Base-by-base conservation (phyloP, 2,113 vertebrate genomes). In the Chlamydotis undulata region DNA sequence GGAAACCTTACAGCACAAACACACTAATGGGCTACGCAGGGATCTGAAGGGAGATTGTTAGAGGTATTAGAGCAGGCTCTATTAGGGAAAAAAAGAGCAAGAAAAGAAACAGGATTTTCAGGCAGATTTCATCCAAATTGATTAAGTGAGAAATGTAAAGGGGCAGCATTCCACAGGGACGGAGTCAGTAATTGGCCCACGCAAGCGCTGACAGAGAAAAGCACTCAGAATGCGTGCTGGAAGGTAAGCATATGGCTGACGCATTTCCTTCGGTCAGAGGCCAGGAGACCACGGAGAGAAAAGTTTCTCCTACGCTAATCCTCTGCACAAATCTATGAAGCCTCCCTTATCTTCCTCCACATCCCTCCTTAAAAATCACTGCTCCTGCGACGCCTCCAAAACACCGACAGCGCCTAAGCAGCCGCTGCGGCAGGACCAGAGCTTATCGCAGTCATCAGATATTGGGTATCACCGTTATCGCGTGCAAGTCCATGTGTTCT, bases 51-150 rank as follows among this genome's bases (percentile, higher is more conserved):
- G 93, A 86, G 89, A 94, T 87, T 94, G 73, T 16, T 9, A 43
- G 78, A 94, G 83, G 92, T 76, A 91, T 95, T 94, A 89, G 65
- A 94, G 91, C 55, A 89, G 83, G 67, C 31, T 94, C 87, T 83
- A 94, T 91, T 91, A 89, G 25, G 12, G 35, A 1, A 52, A 83
- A 73, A 83, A 90, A 78, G 19, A 79, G 87, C 81, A 82, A 90
- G 86, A 57, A 90, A 89, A 89, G 76, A 93, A 87, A 65, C n/a
- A 55, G 80, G 90, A 77, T 95, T 96, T 96, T 93, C 94, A 93
- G 70, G 92, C 90, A 92, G 94, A 93, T 96, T 96, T 94, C 60
- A 68, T 75, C 86, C 83, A 25, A 94, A 96, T 96, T 89, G 86
- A 96, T 97, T 92, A 94, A 87, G 90, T 93, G 91, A 79, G 80